Percentiles rank a stretch among this genome's conserved stretches.
Conservation (phyloP, 2,113 vertebrate genomes). For the Aviceda subcristata region DNA sequence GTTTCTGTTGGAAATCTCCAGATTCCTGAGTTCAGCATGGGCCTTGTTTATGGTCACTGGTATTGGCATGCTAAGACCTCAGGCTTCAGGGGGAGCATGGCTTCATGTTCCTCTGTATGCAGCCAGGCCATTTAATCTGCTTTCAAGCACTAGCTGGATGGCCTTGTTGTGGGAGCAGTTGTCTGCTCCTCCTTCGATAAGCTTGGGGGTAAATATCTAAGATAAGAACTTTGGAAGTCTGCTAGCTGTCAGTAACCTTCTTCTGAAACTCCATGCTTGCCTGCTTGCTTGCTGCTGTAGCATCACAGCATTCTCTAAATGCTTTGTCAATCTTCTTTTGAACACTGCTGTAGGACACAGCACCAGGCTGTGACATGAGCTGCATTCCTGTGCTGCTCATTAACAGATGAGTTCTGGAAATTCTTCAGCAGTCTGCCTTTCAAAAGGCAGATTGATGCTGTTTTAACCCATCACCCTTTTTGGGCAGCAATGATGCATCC, state of each 20-base stretch:
- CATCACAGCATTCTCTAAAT: conserved; percentile 11
- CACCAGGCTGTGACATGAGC: background rate
- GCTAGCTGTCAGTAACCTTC: background rate
- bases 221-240: background rate
- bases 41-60: background rate
- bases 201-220: background rate
- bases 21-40: background rate
- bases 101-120: background rate
- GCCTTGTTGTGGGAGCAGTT: background rate
- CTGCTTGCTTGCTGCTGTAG: background rate
- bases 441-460: background rate
- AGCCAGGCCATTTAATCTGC: background rate
- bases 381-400: background rate
- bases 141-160: background rate
- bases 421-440: conserved; percentile 11
- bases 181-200: background rate
- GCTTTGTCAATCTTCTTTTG: background rate
- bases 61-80: background rate
- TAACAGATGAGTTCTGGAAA: background rate
- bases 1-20: background rate
- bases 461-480: background rate
- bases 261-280: background rate
- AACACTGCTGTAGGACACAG: background rate
- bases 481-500: background rate
- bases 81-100: background rate